Evolutionary conservation across 2,888 invertebrate species (phyloP), one percentile per base, ranked within the genome.

Genomic region (Rhamnusium bicolor): DNA sequence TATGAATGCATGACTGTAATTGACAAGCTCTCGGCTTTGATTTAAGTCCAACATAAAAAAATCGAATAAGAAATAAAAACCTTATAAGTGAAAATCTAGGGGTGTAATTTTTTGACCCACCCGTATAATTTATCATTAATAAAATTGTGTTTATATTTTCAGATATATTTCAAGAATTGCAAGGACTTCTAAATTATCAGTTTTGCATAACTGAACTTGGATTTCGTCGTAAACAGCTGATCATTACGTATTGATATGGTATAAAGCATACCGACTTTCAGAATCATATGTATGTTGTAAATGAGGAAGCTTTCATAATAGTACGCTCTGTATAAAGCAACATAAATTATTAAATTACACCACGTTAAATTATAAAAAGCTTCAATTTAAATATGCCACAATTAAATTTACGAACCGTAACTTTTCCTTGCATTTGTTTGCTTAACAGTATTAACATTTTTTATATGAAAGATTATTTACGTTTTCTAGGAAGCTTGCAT

Each of bases 401-500:
- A 67, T 56, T 67, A 70, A 70, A 61, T 70, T 70, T 61, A 70
- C 70, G 46, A 70, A 56, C 61, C 70, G 62, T 70, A 32, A 61
- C 27, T 40, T 63, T 63, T 70, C 51, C 70, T 61, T 56, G 63
- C 63, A 63, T 63, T 70, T 54, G 70, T 70, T 70, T 70, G 56
- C 70, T 47, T 51, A 70, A 70, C 63, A 56, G 46, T 18, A 63
- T 62, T 56, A 70, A 46, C 63, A 56, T 54, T 56, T 69, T 56
- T 68, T 58, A 58, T 46, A 24, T 19, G 19, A 47, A 65, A 56
- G 58, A 67, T 58, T 67, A 68, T 60, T 68, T 51, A 51, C 54
- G 73, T 71, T 78, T 72, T 75, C 73, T 76, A 78, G 78, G 78
- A 78, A 78, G 76, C 73, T 78, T 76, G 72, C 76, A 76, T 66